A percentile compares a stretch with the other conserved stretches of the same genome.
phyloP scores from a whole-genome alignment of 2,797 vertebrate species.

The Bradypodion pumilum region DNA sequence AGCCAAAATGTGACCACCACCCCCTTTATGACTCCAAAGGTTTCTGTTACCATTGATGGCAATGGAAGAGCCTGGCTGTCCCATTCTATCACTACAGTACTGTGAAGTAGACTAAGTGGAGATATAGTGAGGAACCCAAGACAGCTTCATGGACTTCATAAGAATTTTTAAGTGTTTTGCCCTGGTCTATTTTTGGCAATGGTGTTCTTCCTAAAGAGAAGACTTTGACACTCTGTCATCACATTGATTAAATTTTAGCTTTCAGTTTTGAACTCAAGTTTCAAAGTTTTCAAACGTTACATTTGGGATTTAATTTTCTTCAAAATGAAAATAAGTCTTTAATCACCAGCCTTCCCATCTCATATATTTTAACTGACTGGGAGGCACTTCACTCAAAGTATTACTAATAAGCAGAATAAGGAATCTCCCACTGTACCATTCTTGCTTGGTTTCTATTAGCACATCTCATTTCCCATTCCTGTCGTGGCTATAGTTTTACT shows the following conservation, averaged over 20 bases:
- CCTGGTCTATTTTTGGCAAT: not conserved
- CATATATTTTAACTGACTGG: not conserved
- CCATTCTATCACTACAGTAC: too few relatives aligned
- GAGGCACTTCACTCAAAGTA: not conserved
- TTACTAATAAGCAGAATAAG: not conserved
- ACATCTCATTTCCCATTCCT: not conserved
- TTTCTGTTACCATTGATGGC: too few relatives aligned
- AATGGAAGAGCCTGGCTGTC: too few relatives aligned
- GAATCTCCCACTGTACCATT: not conserved
- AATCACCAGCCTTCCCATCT: not conserved
- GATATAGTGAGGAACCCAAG: not conserved
- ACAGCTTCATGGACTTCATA: not conserved
- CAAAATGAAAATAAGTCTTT: not conserved
- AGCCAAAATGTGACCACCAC: too few relatives aligned
- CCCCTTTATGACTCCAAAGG: too few relatives aligned
- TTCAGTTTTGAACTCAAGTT: not conserved
- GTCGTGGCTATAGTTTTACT: not conserved
- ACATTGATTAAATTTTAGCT: not conserved
- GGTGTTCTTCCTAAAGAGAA: not conserved
- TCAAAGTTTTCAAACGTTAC: too few relatives aligned
- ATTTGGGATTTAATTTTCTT: not conserved
- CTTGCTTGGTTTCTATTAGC: not conserved
- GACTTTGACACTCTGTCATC: not conserved
- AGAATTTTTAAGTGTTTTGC: not conserved
- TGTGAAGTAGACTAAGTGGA: not conserved